Conservation (phyloP, 2,113 vertebrate genomes). For the Megatriorchis doriae region DNA sequence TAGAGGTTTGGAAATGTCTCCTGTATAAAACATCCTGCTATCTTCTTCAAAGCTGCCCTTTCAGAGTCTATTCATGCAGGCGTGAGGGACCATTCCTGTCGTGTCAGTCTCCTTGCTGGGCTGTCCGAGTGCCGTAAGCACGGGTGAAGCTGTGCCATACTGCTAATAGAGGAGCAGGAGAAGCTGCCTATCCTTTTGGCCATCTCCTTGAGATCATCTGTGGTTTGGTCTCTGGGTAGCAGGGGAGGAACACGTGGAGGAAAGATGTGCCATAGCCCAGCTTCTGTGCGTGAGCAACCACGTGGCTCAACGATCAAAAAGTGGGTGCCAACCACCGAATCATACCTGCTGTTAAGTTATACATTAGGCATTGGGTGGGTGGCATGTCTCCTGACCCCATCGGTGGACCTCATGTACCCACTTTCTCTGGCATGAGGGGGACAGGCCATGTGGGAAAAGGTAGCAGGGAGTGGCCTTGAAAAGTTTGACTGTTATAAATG, state of each 20-base stretch:
- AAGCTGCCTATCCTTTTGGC: neutral
- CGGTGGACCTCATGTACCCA: neutral
- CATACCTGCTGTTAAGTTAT: neutral
- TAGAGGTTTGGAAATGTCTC: neutral
- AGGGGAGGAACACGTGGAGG: neutral
- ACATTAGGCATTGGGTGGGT: rapidly evolving
- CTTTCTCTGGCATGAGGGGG: neutral
- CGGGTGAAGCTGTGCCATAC: neutral
- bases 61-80: neutral
- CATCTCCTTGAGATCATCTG: neutral
- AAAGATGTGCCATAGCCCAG: neutral
- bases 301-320: rapidly evolving
- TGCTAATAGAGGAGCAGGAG: neutral
- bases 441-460: neutral
- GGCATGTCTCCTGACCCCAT: neutral
- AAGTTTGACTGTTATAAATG: neutral
- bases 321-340: neutral
- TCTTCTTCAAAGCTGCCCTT: neutral
- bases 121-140: neutral
- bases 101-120: neutral
- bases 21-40: neutral
- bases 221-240: neutral
- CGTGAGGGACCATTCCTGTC: neutral
- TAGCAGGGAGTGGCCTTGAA: neutral
- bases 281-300: neutral